Evolutionary conservation across 53 echinoderm and acorn worm species (phyloP), one percentile per base, ranked within the genome.

Genomic region (Luidia sarsii): DNA sequence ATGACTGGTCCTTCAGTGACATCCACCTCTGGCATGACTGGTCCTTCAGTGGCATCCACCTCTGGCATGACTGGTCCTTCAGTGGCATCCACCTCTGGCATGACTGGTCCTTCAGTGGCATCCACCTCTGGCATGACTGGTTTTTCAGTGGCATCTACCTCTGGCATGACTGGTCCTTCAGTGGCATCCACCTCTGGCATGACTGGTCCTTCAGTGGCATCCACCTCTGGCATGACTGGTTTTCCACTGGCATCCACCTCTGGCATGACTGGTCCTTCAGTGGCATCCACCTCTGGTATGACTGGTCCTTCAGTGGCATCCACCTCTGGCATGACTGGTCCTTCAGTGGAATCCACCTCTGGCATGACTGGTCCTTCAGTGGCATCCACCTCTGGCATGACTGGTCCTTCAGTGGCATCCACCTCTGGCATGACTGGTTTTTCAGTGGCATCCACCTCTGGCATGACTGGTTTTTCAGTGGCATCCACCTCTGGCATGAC

Each of bases 161-260:
- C 20, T 20, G 50, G 70, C 30, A 29, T 33, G 50, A 27, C 50
- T 28, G 34, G 49, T 70, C 29, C 15, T 49, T 28, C 70, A 4
- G 70, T 70, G 2, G 70, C 29, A 3, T 70, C 70, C 14, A 48
- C 70, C 32, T 70, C 50, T 7, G 39, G 27, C 22, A 23, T 23
- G 22, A 41, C 68, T 67, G 36, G 36, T n/a, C n/a, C n/a, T n/a
- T n/a, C n/a, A n/a, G n/a, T n/a, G n/a, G n/a, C n/a, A n/a, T n/a
- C n/a, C n/a, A n/a, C n/a, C n/a, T n/a, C n/a, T 67, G 36, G 36
- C 33, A 21, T 32, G 9, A 19, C 65, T 29, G 65, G 35, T 64
- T 34, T 34, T 30, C 11, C 21, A 3, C 33, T 39, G 2, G 39
- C 2, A 16, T 55, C 55, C 23, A 41, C 41, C 41, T 55, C 55